Base-by-base conservation (phyloP, 2,113 vertebrate genomes). In the Boleophthalmus pectinirostris region DNA sequence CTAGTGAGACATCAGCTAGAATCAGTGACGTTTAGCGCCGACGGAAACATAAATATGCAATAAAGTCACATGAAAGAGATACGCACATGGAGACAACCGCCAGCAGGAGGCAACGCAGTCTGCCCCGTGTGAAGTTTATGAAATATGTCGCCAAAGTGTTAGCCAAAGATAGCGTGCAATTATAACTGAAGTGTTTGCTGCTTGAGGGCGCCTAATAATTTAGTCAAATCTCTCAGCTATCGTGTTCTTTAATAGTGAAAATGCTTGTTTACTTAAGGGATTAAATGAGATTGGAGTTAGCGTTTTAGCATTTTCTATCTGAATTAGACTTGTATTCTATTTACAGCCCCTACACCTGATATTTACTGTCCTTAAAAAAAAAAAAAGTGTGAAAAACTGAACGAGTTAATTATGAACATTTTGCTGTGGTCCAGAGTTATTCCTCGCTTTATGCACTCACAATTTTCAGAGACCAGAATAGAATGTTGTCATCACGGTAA, bases 21-120 rank as follows among this genome's bases (percentile, higher is more conserved):
- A 57, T 45, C 20, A 23, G 68, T 56, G 29, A 76, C 56, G n/a
- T 61, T 78, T 73, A 73, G 53, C 68, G 25, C 47, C 72, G 57
- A 66, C 51, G 24, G 33, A 70, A 13, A 6, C 25, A 47, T 46
- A 33, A 51, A 63, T 10, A 47, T 35, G 38, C 46, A 65, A 43
- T 68, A 49, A 47, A 20, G 21, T 71, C 25, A 51, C 46, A 75
- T 24, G 47, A 1, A 75, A 16, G 66, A 61, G 38, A 46, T 6
- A 72, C 29, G 54, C 21, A 66, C 49, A 51, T 57, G 23, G 18
- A 25, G 12, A 20, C 33, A n/a, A 16, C 33, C 45, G 25, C 66
- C 61, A 67, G 51, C 38, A 65, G 56, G 68, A 63, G 18, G 15
- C 29, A 10, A 66, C 64, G 46, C 38, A 33, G 8, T 61, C 11